phyloP scores from a whole-genome alignment of 1,140 invertebrate species.

The Chironomus tepperi region DNA sequence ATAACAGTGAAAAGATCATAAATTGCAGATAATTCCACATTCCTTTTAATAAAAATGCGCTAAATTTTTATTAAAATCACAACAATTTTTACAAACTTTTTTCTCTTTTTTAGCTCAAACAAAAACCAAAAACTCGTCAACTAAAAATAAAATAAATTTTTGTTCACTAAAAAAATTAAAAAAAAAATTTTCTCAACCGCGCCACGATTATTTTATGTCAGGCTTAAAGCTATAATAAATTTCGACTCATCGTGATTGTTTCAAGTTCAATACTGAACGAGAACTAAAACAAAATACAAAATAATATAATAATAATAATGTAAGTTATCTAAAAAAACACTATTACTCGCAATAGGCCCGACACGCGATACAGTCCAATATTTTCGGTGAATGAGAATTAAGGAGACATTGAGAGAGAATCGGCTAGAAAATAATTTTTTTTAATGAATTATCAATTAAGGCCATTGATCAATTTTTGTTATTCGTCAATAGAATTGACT shows the following conservation, averaged over 20 bases:
- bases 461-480: slow-evolving; percentile 16
- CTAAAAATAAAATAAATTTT: too few relatives aligned
- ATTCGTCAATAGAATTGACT: too few relatives aligned
- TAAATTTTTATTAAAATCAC: too few relatives aligned
- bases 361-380: not conserved
- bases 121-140: not conserved
- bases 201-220: not conserved
- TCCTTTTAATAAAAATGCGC: too few relatives aligned
- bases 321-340: too few relatives aligned
- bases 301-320: not conserved
- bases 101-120: not conserved
- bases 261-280: not conserved
- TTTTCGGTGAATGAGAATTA: too few relatives aligned
- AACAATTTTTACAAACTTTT: too few relatives aligned
- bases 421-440: slow-evolving; percentile 1
- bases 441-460: slow-evolving; percentile 23
- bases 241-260: not conserved
- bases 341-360: not conserved
- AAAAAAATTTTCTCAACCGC: too few relatives aligned
- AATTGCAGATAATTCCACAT: too few relatives aligned
- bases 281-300: not conserved
- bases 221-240: not conserved
- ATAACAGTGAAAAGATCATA: too few relatives aligned
- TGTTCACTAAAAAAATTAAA: too few relatives aligned
- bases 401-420: not conserved